A percentile compares a stretch with the other conserved stretches of the same genome.
phyloP scores from a whole-genome alignment of 2,797 vertebrate genomes.

The Coracias cyanogaster region DNA sequence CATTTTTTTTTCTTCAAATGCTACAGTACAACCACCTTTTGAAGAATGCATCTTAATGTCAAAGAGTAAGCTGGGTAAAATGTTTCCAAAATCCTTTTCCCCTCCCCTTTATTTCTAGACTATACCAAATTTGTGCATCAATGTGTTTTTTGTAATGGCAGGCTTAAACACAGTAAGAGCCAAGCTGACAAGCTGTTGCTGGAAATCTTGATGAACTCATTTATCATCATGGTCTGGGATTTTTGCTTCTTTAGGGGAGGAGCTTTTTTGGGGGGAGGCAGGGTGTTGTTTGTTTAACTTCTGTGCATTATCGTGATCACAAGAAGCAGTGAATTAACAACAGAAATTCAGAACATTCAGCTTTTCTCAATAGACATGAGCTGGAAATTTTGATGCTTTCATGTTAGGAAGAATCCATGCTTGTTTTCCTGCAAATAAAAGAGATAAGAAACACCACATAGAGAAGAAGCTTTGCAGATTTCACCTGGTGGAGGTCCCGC shows the following conservation, averaged over 20 bases:
- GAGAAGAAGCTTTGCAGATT: neutral
- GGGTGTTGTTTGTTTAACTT: neutral
- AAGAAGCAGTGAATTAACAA: neutral
- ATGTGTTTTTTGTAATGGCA: neutral
- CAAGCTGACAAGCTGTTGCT: neutral
- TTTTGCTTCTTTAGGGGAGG: neutral
- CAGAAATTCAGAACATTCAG: neutral
- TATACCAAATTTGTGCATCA: neutral
- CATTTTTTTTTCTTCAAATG: neutral
- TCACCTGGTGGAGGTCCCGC: neutral
- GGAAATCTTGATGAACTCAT: neutral
- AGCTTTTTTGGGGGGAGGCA: neutral
- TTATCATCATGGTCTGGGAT: neutral
- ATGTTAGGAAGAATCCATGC: neutral
- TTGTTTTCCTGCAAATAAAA: neutral
- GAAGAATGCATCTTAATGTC: neutral
- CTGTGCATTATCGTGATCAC: neutral
- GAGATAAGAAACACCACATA: neutral
- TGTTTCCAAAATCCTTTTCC: neutral
- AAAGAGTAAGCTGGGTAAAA: neutral
- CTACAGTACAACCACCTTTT: neutral
- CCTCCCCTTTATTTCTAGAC: neutral
- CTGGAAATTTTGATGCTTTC: neutral
- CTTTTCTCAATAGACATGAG: neutral
- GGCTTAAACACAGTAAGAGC: neutral